Conservation (phyloP, 2,113 vertebrate genomes). For the Bombycilla garrulus region DNA sequence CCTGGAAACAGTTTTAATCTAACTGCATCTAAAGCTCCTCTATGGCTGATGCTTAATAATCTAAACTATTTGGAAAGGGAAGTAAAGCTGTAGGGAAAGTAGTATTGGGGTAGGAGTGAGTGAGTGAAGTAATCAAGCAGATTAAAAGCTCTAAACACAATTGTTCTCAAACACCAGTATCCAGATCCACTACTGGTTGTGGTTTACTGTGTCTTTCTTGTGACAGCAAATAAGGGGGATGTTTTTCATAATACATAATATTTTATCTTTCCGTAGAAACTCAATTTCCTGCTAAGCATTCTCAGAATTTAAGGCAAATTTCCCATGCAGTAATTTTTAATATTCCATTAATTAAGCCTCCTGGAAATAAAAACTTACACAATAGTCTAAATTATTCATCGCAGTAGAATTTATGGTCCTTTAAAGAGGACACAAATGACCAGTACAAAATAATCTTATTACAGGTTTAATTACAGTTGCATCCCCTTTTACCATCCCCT, state of each 20-base stretch:
- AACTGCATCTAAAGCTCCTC: neutral
- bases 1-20: neutral
- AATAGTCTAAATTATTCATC: neutral
- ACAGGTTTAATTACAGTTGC: neutral
- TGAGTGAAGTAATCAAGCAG: fast-evolving
- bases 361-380: neutral
- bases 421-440: neutral
- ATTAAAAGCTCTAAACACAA: neutral
- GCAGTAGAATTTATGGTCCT: neutral
- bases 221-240: neutral
- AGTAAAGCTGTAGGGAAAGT: neutral
- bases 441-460: neutral
- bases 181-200: neutral
- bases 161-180: neutral
- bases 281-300: neutral
- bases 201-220: neutral
- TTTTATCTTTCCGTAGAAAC: neutral
- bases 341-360: neutral
- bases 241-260: neutral
- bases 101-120: neutral
- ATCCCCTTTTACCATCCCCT: neutral
- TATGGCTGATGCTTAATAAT: neutral
- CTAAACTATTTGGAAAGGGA: neutral
- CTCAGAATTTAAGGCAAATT: neutral
- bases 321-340: neutral